A percentile compares a stretch with the other conserved stretches of the same genome.
These are phyloP conservation scores for Torymus texanus DNA, from an alignment of 2,888 invertebrate species.

Conservation along the genomic window DNA sequence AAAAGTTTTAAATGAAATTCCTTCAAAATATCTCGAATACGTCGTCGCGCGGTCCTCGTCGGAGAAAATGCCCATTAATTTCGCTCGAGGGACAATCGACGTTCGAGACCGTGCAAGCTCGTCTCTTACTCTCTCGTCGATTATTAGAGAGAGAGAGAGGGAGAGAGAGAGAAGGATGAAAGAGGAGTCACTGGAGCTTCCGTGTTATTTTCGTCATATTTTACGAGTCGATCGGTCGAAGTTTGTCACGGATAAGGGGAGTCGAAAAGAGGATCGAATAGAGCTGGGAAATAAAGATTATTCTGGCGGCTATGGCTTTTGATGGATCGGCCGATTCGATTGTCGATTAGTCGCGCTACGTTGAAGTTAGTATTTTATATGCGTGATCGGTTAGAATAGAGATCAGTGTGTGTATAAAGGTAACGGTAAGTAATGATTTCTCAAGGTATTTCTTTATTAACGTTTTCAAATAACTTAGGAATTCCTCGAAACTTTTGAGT, in stretches of 20 bases:
- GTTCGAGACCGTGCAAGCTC: neutral
- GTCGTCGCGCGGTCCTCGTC: neutral
- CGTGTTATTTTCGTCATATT: conserved; percentile 44
- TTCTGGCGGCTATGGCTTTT: too few species aligned
- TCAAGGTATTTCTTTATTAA: too few species aligned
- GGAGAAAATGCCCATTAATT: conserved; percentile 49
- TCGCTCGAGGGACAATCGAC: conserved; percentile 40
- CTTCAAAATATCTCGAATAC: conserved; percentile 63
- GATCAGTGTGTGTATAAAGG: too few species aligned
- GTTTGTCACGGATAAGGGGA: neutral
- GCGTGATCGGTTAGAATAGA: too few species aligned
- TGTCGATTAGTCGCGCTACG: too few species aligned
- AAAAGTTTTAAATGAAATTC: conserved; percentile 69
- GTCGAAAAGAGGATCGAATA: too few species aligned
- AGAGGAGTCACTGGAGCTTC: conserved; percentile 3
- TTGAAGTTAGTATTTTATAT: too few species aligned
- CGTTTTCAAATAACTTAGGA: too few species aligned
- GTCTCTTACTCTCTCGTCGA: conserved; percentile 20
- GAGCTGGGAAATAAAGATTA: too few species aligned
- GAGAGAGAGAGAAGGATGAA: neutral
- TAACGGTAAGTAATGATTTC: too few species aligned
- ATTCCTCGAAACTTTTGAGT: too few species aligned
- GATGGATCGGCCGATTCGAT: too few species aligned
- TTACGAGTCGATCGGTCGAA: conserved; percentile 11
- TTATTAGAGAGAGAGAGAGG: conserved; percentile 29